Base-by-base conservation (phyloP, 2,113 vertebrate species). In the Pteruthius melanotis region DNA sequence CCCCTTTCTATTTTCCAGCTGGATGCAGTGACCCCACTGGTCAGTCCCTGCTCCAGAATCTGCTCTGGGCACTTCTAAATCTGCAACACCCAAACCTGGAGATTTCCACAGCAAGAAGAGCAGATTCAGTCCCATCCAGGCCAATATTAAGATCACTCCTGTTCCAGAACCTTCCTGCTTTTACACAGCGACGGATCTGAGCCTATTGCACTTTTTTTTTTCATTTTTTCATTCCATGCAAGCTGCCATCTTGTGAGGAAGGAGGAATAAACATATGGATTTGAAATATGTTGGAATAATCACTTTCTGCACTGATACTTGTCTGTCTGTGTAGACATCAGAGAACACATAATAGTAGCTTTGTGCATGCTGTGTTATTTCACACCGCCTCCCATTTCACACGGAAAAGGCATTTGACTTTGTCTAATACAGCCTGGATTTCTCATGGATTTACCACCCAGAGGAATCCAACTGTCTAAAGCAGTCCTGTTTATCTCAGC, bases 191-290 rank as follows among this genome's bases (percentile, higher is more conserved):
- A 60, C 0, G 11, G 68, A 74, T 70, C 68, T 21, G 49, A 95
- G 89, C 81, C 84, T 52, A 53, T 49, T 66, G 93, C 93, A 95
- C 81, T 90, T 79, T 75, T 90, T 84, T 77, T 23, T 95, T 40
- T 42, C n/a, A 91, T 95, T 93, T 83, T 83, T 50, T 33, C 66
- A 74, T 76, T 64, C 50, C 77, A 61, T 57, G 57, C 94, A 96
- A 97, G 94, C 94, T 97, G 95, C 96, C 94, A 96, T 93, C 91
- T 97, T 97, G 81, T 76, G 80, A 79, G 95, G 60, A 84, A 93
- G 84, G 91, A 94, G 87, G 93, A 94, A 94, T 97, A 95, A 97
- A 94, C 95, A 97, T 97, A 97, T 97, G 95, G 95, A 84, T 93
- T 64, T 3, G 70, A 95, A 97, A 97, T 97, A 95, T 97, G 95